Conservation (phyloP, 2,888 invertebrate genomes). For the Folsomia manolachei region DNA sequence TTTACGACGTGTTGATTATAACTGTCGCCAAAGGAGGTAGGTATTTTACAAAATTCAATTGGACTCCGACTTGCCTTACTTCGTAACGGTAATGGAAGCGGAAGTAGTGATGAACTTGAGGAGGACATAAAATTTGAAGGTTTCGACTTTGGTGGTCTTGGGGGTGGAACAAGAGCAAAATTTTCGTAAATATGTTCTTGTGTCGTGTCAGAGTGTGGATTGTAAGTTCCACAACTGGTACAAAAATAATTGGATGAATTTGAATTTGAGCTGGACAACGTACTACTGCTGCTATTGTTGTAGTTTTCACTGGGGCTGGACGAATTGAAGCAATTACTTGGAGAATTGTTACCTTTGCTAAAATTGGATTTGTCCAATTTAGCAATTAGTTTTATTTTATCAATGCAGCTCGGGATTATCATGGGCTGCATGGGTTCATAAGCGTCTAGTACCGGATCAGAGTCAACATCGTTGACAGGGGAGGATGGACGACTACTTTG, state of each 20-base stretch:
- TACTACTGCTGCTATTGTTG: slow-evolving; percentile 11
- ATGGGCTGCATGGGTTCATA: slow-evolving; percentile 27
- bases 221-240: slow-evolving; percentile 3
- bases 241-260: background rate
- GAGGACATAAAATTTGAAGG: background rate
- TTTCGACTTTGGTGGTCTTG: background rate
- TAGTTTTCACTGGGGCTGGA: slow-evolving; percentile 3
- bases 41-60: background rate
- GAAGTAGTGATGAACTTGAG: background rate
- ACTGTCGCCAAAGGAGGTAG: background rate
- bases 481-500: slow-evolving; percentile 22
- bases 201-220: background rate
- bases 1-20: background rate
- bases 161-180: background rate
- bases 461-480: slow-evolving; percentile 16
- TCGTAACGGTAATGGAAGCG: background rate
- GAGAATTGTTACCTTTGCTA: background rate
- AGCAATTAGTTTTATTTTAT: slow-evolving; percentile 3
- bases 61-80: background rate
- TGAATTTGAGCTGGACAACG: slow-evolving; percentile 18
- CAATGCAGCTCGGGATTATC: slow-evolving; percentile 2
- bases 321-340: background rate
- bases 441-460: slow-evolving; percentile 23
- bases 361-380: background rate
- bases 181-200: background rate